A percentile compares a stretch with the other conserved stretches of the same genome.
phyloP scores from a whole-genome alignment of 2,797 vertebrate species.

The Molossus alvarezi region DNA sequence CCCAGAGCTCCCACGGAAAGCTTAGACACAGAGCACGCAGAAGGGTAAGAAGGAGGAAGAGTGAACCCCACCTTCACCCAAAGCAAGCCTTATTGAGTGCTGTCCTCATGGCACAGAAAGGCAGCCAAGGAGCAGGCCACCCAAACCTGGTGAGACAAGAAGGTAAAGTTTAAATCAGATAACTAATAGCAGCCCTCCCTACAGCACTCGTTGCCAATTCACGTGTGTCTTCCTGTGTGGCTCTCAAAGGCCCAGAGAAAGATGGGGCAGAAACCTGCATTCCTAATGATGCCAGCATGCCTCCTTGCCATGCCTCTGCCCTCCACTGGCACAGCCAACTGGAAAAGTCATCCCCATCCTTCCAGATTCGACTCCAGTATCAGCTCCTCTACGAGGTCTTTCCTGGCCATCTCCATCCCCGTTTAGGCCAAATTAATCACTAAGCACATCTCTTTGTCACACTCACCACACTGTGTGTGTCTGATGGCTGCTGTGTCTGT shows the following conservation, averaged over 20 bases:
- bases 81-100: neutral
- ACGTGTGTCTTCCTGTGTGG: neutral
- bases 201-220: neutral
- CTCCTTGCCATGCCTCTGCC: neutral
- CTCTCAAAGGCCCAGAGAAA: neutral
- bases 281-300: neutral
- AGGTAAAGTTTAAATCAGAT: slow-evolving; percentile 26
- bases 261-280: neutral
- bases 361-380: neutral
- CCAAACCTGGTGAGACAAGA: neutral
- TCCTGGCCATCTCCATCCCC: neutral
- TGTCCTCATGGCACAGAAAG: neutral
- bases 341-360: neutral
- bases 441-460: neutral
- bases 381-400: neutral
- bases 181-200: neutral
- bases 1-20: neutral
- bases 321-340: neutral
- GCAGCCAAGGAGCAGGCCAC: neutral
- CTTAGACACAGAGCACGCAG: neutral
- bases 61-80: neutral
- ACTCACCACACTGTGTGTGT: neutral
- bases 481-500: neutral
- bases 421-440: neutral
- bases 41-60: neutral